Evolutionary conservation across 2,797 vertebrate genomes (phyloP).

Genomic region (Gadopsis marmoratus): DNA sequence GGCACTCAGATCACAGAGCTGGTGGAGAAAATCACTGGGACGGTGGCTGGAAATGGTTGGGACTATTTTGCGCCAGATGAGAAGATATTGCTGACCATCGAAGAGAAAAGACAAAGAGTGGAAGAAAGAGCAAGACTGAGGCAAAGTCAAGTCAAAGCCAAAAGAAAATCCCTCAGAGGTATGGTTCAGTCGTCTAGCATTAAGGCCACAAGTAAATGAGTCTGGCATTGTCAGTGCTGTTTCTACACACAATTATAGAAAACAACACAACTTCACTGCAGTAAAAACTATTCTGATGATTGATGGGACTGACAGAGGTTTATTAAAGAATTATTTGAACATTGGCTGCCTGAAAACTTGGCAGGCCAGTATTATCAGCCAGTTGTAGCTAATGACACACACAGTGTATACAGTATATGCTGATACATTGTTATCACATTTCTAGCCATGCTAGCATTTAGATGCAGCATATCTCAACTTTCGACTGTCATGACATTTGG

Average conservation of each 20-base stretch:
- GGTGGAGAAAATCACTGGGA: conserved; percentile 60
- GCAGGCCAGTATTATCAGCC: no score
- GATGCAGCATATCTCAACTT: not conserved
- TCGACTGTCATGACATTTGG: not conserved
- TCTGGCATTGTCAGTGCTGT: not conserved
- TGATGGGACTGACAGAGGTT: no score
- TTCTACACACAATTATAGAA: not conserved
- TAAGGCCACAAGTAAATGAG: not conserved
- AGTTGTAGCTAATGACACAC: no score
- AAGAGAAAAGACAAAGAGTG: conserved; percentile 34
- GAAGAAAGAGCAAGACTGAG: conserved; percentile 45
- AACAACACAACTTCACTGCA: no score
- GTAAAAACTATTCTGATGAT: no score
- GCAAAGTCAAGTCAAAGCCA: conserved; percentile 31
- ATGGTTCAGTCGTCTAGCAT: not conserved
- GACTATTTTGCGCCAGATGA: conserved; percentile 42
- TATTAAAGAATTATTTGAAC: no score
- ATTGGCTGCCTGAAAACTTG: no score
- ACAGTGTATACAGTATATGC: no score
- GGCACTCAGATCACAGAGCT: conserved; percentile 52
- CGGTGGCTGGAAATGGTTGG: conserved; percentile 39
- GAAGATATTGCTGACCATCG: conserved; percentile 18
- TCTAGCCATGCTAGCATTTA: no score
- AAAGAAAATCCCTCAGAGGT: conserved; percentile 34
- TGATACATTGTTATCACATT: no score